Evolutionary conservation across 2,113 vertebrate genomes (phyloP).

Genomic region (Pycnonotus jocosus): DNA sequence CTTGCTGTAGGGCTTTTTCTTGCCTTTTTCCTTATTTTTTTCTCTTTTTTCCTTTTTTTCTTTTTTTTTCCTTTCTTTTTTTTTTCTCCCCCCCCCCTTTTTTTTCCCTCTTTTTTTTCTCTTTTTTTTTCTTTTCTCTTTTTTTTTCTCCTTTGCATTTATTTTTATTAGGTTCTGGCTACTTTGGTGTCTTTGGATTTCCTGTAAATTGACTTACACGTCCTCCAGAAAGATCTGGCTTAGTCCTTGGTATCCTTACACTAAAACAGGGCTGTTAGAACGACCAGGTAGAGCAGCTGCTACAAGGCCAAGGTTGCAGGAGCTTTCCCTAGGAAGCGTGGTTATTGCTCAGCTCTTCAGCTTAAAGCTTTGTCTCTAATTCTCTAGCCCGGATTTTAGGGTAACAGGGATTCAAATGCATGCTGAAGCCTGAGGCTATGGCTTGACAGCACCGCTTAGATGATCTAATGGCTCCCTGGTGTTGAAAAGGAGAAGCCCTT

Average conservation of each 20-base stretch:
- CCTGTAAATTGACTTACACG: not conserved
- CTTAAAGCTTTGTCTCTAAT: not conserved
- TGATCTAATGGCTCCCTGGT: not conserved
- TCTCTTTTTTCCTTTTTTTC: rapidly evolving
- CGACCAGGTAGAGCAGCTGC: not conserved
- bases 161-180: not conserved
- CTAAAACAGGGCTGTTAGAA: not conserved
- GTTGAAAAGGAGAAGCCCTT: not conserved
- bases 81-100: rapidly evolving
- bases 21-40: rapidly evolving
- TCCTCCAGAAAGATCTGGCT: not conserved
- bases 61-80: rapidly evolving
- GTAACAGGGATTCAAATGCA: not conserved
- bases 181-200: not conserved
- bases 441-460: not conserved
- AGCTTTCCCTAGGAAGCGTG: not conserved
- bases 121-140: too few relatives aligned
- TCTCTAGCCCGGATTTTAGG: not conserved
- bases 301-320: not conserved
- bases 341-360: not conserved
- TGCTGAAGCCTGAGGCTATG: not conserved
- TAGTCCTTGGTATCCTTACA: not conserved
- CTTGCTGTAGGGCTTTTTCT: not conserved
- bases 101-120: too few relatives aligned
- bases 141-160: not conserved